Conservation (phyloP, 2,113 vertebrate species). For the Stomatorhinus ivindoensis region DNA sequence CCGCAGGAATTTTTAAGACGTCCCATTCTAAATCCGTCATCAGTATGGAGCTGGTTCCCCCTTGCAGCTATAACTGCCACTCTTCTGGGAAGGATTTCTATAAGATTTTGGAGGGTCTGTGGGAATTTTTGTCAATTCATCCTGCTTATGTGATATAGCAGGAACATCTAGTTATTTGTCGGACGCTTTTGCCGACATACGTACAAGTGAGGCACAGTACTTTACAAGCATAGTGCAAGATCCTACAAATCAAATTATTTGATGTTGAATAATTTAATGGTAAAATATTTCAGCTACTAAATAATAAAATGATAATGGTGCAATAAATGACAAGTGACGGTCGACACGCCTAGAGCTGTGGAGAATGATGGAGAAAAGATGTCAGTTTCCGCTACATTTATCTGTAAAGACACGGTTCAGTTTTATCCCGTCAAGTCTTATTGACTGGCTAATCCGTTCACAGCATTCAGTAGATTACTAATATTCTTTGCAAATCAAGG, state of each 20-base stretch:
- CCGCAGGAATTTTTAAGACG: not conserved
- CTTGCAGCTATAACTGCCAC: not conserved
- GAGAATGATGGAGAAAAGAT: not conserved
- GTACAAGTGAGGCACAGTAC: not conserved
- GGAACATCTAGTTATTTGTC: not conserved
- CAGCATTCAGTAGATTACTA: not conserved
- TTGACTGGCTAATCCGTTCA: not conserved
- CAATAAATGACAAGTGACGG: not conserved
- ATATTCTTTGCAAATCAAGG: not conserved
- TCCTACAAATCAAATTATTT: not conserved
- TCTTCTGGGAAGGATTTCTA: not conserved
- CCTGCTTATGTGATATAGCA: not conserved
- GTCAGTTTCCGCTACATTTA: not conserved
- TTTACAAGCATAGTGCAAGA: not conserved
- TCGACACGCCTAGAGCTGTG: not conserved
- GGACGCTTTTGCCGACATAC: not conserved
- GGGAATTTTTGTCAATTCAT: not conserved
- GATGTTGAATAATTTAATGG: not conserved
- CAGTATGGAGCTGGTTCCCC: not conserved
- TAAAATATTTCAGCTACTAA: not conserved
- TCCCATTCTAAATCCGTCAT: not conserved
- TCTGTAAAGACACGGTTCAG: not conserved
- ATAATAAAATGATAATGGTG: not conserved
- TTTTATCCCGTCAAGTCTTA: not conserved
- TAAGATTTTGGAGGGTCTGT: not conserved